phyloP scores from a whole-genome alignment of 2,797 vertebrate genomes.

The Lepidocolaptes lacrymiger region DNA sequence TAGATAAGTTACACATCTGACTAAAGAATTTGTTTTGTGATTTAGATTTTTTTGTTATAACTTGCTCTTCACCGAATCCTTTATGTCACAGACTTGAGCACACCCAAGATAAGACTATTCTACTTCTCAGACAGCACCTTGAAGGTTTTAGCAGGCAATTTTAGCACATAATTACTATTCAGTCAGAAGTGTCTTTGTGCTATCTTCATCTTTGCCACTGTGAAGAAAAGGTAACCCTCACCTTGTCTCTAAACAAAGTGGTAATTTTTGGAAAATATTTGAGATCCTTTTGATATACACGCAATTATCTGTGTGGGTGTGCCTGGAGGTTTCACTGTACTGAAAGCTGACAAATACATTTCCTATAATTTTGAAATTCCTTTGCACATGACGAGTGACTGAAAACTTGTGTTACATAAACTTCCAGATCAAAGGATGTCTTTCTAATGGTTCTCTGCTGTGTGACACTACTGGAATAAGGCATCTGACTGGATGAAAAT shows the following conservation, averaged over 20 bases:
- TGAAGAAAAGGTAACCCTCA: neutral
- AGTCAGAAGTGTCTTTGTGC: neutral
- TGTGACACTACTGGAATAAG: neutral
- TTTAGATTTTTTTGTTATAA: neutral
- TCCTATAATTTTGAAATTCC: neutral
- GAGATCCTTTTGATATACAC: neutral
- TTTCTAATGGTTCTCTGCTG: neutral
- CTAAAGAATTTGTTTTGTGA: neutral
- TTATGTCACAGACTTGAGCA: neutral
- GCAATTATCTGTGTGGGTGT: neutral
- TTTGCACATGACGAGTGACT: neutral
- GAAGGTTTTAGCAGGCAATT: neutral
- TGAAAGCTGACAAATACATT: neutral
- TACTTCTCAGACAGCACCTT: neutral
- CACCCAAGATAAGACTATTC: neutral
- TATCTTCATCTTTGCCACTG: neutral
- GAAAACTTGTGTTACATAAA: neutral
- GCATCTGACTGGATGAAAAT: neutral
- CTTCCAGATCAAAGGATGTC: constrained; percentile 24
- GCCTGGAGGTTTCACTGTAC: neutral
- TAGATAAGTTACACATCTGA: neutral
- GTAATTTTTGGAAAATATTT: constrained; percentile 15
- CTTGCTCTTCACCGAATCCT: neutral
- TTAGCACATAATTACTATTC: neutral
- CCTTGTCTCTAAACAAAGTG: neutral